A percentile compares a stretch with the other conserved stretches of the same genome.
phyloP scores from a whole-genome alignment of 2,888 invertebrate genomes.

The Mesorhabditis spiculigera region DNA sequence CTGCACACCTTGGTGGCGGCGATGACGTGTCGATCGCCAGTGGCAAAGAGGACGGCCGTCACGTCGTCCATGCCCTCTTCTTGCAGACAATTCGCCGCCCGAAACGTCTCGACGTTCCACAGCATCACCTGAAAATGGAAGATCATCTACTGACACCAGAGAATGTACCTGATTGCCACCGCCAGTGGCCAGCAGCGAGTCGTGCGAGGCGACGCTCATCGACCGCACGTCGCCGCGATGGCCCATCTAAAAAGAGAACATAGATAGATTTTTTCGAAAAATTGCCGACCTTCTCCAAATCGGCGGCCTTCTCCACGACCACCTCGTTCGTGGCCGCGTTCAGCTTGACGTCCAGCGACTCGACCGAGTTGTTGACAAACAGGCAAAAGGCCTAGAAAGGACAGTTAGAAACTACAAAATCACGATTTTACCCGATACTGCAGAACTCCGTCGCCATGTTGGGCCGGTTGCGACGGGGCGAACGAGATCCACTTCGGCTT shows the following conservation, averaged over 20 bases:
- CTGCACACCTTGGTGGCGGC: conserved; percentile 74
- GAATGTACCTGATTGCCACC: conserved; percentile 51
- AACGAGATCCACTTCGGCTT: conserved; percentile 55
- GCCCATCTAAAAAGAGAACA: conserved; percentile 65
- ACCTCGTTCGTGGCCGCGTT: conserved; percentile 29
- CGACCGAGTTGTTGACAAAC: conserved; percentile 42
- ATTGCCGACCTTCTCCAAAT: neutral
- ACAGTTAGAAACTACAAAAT: conserved; percentile 9
- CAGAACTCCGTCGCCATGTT: conserved; percentile 15
- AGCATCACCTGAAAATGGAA: conserved; percentile 69
- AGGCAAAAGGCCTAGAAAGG: conserved; percentile 33
- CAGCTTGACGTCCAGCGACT: conserved; percentile 34
- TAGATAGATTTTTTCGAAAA: neutral
- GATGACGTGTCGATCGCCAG: conserved; percentile 83
- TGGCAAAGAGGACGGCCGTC: conserved; percentile 76
- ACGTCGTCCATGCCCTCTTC: conserved; percentile 68
- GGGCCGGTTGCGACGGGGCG: conserved; percentile 16
- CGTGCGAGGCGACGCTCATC: conserved; percentile 83
- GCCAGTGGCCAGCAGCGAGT: conserved; percentile 64
- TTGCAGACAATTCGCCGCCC: conserved; percentile 72
- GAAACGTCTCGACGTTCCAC: conserved; percentile 73
- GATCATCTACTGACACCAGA: conserved; percentile 59
- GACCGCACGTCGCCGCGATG: conserved; percentile 85
- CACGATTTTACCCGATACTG: conserved; percentile 20
- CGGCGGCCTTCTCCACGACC: conserved; percentile 21